These are phyloP conservation scores for Lasioglossum zephyrum DNA, from an alignment of 2,888 invertebrate genomes.

Conservation along the genomic window DNA sequence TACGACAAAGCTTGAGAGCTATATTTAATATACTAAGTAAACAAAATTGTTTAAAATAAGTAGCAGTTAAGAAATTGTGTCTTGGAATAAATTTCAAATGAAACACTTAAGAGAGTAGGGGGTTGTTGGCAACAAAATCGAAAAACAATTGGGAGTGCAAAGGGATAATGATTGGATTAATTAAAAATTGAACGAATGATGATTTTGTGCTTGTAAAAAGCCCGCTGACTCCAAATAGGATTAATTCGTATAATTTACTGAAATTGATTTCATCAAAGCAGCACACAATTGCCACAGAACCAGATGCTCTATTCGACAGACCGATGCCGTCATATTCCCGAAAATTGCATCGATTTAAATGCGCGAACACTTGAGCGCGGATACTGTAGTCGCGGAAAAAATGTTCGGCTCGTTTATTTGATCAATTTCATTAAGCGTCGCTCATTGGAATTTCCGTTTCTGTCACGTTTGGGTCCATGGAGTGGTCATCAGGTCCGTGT, in stretches of 20 bases:
- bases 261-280: slow-evolving; percentile 2
- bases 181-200: too few relatives aligned
- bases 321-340: neutral
- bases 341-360: slow-evolving; percentile 33
- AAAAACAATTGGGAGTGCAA: too few relatives aligned
- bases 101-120: too few relatives aligned
- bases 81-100: too few relatives aligned
- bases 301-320: neutral
- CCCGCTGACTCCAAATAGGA: neutral
- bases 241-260: neutral
- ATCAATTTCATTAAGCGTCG: slow-evolving; percentile 24
- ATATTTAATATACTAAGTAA: too few relatives aligned
- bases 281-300: neutral
- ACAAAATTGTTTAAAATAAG: too few relatives aligned
- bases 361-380: neutral
- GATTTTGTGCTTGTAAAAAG: neutral
- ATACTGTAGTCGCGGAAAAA: neutral
- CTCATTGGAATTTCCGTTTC: slow-evolving; percentile 22
- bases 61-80: too few relatives aligned
- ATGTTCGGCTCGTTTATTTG: slow-evolving; percentile 25
- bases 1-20: too few relatives aligned
- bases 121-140: too few relatives aligned
- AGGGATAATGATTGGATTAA: too few relatives aligned
- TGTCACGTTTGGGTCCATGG: slow-evolving; percentile 29
- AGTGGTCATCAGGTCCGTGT: neutral